Percentiles rank a stretch among this genome's conserved stretches.
Evolutionary conservation across 2,113 vertebrate species (phyloP).

Genomic region (Pterocles gutturalis): DNA sequence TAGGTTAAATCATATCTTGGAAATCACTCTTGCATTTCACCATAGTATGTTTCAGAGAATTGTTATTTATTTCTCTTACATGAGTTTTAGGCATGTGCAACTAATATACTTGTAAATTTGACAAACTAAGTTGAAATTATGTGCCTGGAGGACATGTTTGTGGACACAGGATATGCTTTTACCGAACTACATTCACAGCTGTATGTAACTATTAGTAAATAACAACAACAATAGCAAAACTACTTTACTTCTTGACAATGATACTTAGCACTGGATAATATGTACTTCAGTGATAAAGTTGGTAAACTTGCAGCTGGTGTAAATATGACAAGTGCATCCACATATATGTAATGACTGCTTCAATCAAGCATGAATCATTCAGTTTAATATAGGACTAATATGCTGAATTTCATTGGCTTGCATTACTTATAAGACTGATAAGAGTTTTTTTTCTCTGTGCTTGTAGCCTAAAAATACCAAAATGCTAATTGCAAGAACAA

Average conservation of each 20-base stretch:
- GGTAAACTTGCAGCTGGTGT: neutral
- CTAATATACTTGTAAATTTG: neutral
- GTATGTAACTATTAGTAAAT: neutral
- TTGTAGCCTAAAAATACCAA: neutral
- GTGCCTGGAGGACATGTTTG: neutral
- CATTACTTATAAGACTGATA: neutral
- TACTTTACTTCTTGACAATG: neutral
- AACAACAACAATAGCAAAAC: neutral
- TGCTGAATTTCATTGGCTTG: neutral
- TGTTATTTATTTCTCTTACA: neutral
- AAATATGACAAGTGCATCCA: neutral
- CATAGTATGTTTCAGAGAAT: neutral
- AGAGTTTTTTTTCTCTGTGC: neutral
- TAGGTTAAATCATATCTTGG: neutral
- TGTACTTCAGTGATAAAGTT: neutral
- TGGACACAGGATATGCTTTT: neutral
- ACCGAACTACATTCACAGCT: neutral
- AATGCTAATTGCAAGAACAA: neutral
- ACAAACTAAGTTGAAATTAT: neutral
- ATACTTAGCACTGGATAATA: neutral
- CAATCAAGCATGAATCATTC: neutral
- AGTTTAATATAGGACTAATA: neutral
- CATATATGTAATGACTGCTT: neutral
- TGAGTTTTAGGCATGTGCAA: neutral
- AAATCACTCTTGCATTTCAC: neutral